Percentiles rank a stretch among this genome's conserved stretches.
Evolutionary conservation across 2,888 invertebrate genomes (phyloP).

Genomic region (Xestia c-nigrum): DNA sequence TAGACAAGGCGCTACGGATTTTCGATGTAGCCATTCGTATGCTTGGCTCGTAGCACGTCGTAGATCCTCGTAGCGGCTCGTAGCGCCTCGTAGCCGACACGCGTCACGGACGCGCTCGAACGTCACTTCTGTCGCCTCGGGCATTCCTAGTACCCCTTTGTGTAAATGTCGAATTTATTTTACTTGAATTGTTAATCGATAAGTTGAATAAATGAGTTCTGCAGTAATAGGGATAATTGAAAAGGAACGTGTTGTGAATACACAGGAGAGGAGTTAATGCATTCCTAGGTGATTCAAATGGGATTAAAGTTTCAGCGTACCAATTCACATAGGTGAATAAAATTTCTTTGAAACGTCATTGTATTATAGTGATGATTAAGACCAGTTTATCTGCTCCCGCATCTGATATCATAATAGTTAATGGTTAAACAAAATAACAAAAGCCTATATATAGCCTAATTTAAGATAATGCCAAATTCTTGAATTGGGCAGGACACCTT

Average conservation of each 20-base stretch:
- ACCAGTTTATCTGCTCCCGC: too few species aligned
- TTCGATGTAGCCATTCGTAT: constrained; percentile 69
- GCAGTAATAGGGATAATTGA: constrained; percentile 48
- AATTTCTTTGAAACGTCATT: neutral
- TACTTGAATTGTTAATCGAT: constrained; percentile 59
- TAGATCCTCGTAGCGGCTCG: constrained; percentile 64
- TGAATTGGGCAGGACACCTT: too few species aligned
- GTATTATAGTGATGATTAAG: too few species aligned
- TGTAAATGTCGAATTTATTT: constrained; percentile 62
- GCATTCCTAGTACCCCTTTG: constrained; percentile 65
- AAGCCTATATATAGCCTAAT: too few species aligned
- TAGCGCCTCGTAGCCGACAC: constrained; percentile 68
- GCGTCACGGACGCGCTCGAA: constrained; percentile 65
- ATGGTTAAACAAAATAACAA: too few species aligned
- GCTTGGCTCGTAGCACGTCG: constrained; percentile 64
- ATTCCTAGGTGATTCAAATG: neutral
- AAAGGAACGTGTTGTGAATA: constrained; percentile 47
- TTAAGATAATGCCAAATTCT: too few species aligned
- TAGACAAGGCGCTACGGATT: constrained; percentile 53
- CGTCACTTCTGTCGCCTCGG: constrained; percentile 66
- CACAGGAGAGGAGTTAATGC: neutral
- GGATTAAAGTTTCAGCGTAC: neutral
- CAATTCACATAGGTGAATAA: neutral
- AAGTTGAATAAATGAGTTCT: constrained; percentile 52
- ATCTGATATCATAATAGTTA: too few species aligned